A percentile compares a stretch with the other conserved stretches of the same genome.
phyloP scores from a whole-genome alignment of 2,113 vertebrate genomes.

The Podarcis muralis region DNA sequence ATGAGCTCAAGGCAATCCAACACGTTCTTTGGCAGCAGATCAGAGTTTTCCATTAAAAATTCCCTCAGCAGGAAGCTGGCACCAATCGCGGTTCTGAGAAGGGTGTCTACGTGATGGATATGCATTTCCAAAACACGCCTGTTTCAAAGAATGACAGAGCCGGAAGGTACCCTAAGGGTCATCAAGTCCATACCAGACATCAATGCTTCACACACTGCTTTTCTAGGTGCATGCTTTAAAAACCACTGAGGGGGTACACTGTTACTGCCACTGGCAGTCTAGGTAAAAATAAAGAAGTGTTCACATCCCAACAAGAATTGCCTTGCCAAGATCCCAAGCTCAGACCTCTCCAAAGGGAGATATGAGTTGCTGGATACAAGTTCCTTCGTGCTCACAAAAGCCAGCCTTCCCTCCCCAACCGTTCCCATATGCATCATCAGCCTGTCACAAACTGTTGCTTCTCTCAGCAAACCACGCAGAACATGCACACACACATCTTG shows the following conservation, averaged over 20 bases:
- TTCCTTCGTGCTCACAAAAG: accelerated
- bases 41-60: not conserved
- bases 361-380: not conserved
- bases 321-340: not conserved
- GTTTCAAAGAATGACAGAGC: not conserved
- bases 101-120: not conserved
- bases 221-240: not conserved
- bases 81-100: not conserved
- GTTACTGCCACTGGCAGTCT: not conserved
- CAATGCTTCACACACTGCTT: not conserved
- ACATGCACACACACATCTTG: accelerated
- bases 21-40: not conserved
- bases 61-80: not conserved
- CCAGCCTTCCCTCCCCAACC: accelerated
- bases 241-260: not conserved
- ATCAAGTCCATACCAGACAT: too few relatives aligned
- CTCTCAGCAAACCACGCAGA: not conserved
- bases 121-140: not conserved
- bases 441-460: not conserved
- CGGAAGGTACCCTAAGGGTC: too few relatives aligned
- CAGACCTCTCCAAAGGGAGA: not conserved
- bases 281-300: too few relatives aligned
- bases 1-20: not conserved
- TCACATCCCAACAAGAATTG: accelerated
- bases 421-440: accelerated